Base-by-base conservation (phyloP, 2,113 vertebrate species). In the Cinclus cinclus region DNA sequence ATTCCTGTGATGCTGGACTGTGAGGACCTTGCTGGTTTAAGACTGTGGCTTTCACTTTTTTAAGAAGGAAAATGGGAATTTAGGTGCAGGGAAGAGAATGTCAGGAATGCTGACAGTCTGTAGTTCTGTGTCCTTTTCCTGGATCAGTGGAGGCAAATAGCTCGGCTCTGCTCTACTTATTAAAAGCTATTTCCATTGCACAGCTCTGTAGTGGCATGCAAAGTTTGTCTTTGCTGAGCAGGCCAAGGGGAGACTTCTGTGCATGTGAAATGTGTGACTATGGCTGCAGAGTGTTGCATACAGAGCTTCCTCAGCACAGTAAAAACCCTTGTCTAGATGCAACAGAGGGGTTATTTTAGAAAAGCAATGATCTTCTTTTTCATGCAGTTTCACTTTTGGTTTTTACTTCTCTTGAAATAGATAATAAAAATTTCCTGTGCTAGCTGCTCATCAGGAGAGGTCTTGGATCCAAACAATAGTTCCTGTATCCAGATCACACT, bases 21-120 rank as follows among this genome's bases (percentile, higher is more conserved):
- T 0, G 0, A 75, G 53, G 75, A 85, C 58, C 0, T 5, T 35
- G 58, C 62, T 86, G 19, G 21, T 59, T 83, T 73, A 93, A 94
- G 63, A 65, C 50, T 64, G 35, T n/a, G 77, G 69, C 60, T 92
- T 95, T 83, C 4, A 3, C 44, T 73, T 69, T 55, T 87, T 76
- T 69, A 55, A 88, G 69, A 52, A 78, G 46, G 47, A 55, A 68
- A 92, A 71, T 53, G 35, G n/a, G 76, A 87, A 42, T 92, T 93
- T 62, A 86, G 88, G 90, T 89, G 20, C 30, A 65, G 70, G 33
- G 59, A 80, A 63, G 92, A 90, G 95, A 97, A 98, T 97, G 94
- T 83, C 46, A 95, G 88, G 98, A 98, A 97, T 97, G 97, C n/a
- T 30, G 87, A 60, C 76, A 85, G 46, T 89, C 89, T 96, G 83